Evolutionary conservation across 1,140 invertebrate species (phyloP).

Genomic region (Zaprionus davidi): DNA sequence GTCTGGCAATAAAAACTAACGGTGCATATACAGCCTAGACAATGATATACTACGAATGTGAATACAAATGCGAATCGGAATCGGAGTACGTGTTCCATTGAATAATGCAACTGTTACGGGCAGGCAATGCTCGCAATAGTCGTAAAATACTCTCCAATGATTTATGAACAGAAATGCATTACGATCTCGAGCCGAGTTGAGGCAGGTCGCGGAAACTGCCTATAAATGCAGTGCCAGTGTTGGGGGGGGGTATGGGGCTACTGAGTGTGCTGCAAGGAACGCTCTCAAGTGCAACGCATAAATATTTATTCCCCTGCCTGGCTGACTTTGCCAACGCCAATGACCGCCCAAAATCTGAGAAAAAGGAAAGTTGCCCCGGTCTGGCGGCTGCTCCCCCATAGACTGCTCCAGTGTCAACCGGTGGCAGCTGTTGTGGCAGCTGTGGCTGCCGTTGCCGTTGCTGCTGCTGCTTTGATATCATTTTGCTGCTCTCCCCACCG

Average conservation of each 20-base stretch:
- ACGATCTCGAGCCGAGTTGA: slow-evolving; percentile 31
- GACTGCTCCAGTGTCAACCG: slow-evolving; percentile 36
- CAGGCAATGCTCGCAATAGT: slow-evolving; percentile 15
- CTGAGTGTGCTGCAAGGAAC: slow-evolving; percentile 35
- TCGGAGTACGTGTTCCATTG: slow-evolving; percentile 40
- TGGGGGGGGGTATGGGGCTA: not conserved
- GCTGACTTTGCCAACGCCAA: slow-evolving; percentile 48
- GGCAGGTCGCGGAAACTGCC: slow-evolving; percentile 66
- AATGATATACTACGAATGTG: slow-evolving; percentile 24
- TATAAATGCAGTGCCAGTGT: slow-evolving; percentile 56
- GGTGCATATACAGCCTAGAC: slow-evolving; percentile 60
- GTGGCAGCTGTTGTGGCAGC: slow-evolving; percentile 18
- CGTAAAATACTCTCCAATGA: slow-evolving; percentile 41
- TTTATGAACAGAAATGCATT: slow-evolving; percentile 74
- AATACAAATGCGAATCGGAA: not conserved
- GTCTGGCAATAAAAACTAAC: slow-evolving; percentile 46
- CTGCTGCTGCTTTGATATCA: slow-evolving; percentile 14
- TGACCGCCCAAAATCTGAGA: slow-evolving; percentile 68
- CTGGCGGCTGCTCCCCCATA: slow-evolving; percentile 1
- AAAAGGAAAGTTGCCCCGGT: slow-evolving; percentile 61
- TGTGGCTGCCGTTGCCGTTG: not conserved
- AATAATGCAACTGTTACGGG: slow-evolving; percentile 65
- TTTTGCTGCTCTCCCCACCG: not conserved
- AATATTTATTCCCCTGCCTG: slow-evolving; percentile 65
- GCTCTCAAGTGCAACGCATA: slow-evolving; percentile 79